phyloP scores from a whole-genome alignment of 2,797 vertebrate species.

The Capromys pilorides region DNA sequence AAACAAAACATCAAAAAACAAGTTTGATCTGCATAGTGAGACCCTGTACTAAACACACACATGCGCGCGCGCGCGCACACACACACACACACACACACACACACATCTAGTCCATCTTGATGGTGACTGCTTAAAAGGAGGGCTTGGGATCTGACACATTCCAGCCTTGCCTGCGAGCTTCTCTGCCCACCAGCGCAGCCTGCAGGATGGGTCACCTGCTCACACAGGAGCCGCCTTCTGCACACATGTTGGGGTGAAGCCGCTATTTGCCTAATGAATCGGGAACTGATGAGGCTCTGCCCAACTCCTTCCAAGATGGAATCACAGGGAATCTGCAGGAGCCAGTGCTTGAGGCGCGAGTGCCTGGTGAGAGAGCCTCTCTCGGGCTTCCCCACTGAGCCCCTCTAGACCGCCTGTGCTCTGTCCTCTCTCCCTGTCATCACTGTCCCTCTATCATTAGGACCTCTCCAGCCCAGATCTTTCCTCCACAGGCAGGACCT shows the following conservation, averaged over 20 bases:
- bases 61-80: too few species aligned
- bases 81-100: too few species aligned
- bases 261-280: neutral
- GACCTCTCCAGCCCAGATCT: neutral
- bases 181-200: neutral
- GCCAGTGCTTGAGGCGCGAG: neutral
- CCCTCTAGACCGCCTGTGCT: neutral
- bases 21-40: too few species aligned
- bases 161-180: neutral
- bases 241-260: accelerated
- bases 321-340: neutral
- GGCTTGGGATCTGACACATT: neutral
- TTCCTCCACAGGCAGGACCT: neutral
- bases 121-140: neutral
- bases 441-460: neutral
- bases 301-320: neutral
- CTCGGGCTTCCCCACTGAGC: neutral
- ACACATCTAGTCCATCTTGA: neutral
- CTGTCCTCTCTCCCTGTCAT: neutral
- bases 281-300: neutral
- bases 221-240: neutral
- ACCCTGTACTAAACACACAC: too few species aligned
- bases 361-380: neutral
- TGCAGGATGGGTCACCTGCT: neutral
- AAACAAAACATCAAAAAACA: too few species aligned